Evolutionary conservation across 2,797 vertebrate genomes (phyloP), one percentile per base, ranked within the genome.

Genomic region (Momotus momota): DNA sequence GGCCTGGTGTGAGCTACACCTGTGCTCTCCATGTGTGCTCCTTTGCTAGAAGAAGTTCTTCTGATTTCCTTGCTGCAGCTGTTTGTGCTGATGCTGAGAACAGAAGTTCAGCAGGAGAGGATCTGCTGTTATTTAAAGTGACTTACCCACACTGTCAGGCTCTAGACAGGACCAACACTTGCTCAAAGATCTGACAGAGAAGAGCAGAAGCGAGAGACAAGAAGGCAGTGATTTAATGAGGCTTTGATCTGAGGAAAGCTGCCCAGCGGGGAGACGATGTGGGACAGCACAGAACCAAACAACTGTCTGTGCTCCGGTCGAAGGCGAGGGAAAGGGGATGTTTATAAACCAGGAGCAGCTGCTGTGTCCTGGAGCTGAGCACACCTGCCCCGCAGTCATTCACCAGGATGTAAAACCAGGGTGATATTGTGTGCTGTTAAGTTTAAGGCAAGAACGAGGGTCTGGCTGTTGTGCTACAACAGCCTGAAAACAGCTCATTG

Each of bases 181-280:
- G 74, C 57, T 77, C 46, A 87, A 69, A 83, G 77, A 55, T 74
- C 73, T 64, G 70, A 72, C 46, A 66, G 55, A 74, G 3, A 35
- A 10, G 11, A 78, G 23, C 20, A 91, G 89, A 83, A 82, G 13
- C 57, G 69, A 85, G 45, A 62, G 31, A 64, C 22, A 66, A 83
- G 80, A 66, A 83, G n/a, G 15, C 48, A 72, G 10, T 94, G 89
- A 75, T 79, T 69, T 73, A 60, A 70, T 5, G 38, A 90, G 43
- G 33, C 90, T 97, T 95, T 91, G 62, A 97, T 91, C 55, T 71
- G 54, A 93, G 89, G 89, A 94, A 96, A 94, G 66, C 41, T 88
- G 13, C 73, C 70, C 58, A 27, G 58, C 83, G 54, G 86, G 89
- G 67, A 93, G 35, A 82, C 2, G 1, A 23, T 19, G 6, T 8